Conservation (phyloP, 2,797 vertebrate genomes). For the Podarcis siculus region DNA sequence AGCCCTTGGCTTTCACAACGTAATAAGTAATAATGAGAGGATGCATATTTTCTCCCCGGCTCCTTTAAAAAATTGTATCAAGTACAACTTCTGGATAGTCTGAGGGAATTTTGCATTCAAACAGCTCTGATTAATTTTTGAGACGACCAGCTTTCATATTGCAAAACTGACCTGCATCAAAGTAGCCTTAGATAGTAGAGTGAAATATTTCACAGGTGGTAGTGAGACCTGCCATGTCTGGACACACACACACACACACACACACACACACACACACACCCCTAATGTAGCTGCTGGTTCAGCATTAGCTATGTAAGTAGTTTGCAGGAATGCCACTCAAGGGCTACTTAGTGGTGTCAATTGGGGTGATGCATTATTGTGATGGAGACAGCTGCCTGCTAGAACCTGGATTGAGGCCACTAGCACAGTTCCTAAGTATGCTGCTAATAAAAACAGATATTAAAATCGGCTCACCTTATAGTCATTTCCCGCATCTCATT, state of each 20-base stretch:
- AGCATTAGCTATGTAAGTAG: conserved; percentile 30
- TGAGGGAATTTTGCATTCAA: neutral
- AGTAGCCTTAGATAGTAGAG: accelerated
- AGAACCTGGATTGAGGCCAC: conserved; percentile 41
- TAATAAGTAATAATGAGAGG: neutral
- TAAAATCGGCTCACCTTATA: conserved; percentile 49
- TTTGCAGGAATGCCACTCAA: conserved; percentile 38
- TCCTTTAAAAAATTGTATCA: neutral
- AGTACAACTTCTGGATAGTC: neutral
- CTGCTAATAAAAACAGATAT: conserved; percentile 29
- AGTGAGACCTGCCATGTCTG: neutral
- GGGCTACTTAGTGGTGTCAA: conserved; percentile 49
- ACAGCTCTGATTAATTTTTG: neutral
- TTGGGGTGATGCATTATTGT: conserved; percentile 1
- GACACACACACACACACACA: too few relatives aligned
- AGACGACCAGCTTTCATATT: neutral
- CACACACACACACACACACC: too few relatives aligned
- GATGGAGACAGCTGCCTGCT: conserved; percentile 48
- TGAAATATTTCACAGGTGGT: neutral
- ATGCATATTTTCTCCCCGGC: neutral
- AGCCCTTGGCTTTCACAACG: neutral
- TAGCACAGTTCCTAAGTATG: conserved; percentile 32
- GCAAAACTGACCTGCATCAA: neutral
- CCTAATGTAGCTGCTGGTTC: neutral
- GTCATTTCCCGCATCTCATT: conserved; percentile 10